phyloP scores from a whole-genome alignment of 1,140 invertebrate genomes.

The Phortica variegata region DNA sequence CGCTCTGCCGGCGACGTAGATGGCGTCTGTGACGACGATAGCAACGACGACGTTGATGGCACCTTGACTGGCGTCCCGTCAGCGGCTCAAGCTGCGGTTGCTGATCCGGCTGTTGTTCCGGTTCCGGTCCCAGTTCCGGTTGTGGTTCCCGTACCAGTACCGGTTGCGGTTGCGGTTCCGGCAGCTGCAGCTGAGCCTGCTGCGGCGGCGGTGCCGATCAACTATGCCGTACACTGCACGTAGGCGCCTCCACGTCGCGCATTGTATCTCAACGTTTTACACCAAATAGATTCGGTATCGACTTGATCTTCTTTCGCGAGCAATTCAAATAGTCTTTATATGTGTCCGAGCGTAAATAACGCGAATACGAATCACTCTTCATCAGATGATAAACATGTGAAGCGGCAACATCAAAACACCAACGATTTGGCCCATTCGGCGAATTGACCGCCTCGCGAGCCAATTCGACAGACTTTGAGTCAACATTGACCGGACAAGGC shows the following conservation, averaged over 20 bases:
- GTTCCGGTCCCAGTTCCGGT: no score
- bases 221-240: not conserved
- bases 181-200: not conserved
- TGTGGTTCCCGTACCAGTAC: no score
- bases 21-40: no score
- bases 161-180: no score
- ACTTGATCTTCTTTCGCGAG: slow-evolving; percentile 89
- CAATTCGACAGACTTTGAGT: slow-evolving; percentile 66
- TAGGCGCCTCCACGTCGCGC: slow-evolving; percentile 13
- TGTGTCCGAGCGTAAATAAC: slow-evolving; percentile 97
- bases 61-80: no score
- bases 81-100: no score
- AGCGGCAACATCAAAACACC: slow-evolving; percentile 94
- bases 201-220: not conserved
- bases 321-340: slow-evolving; percentile 97
- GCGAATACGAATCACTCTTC: slow-evolving; percentile 98
- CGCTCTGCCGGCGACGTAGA: no score
- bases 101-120: no score
- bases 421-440: slow-evolving; percentile 72
- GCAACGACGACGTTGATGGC: no score
- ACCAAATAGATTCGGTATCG: slow-evolving; percentile 56
- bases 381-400: slow-evolving; percentile 99
- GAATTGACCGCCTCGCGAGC: slow-evolving; percentile 54
- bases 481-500: slow-evolving; percentile 95
- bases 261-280: slow-evolving; percentile 54